Base-by-base conservation (phyloP, 1,140 invertebrate species). In the Idris sp. region DNA sequence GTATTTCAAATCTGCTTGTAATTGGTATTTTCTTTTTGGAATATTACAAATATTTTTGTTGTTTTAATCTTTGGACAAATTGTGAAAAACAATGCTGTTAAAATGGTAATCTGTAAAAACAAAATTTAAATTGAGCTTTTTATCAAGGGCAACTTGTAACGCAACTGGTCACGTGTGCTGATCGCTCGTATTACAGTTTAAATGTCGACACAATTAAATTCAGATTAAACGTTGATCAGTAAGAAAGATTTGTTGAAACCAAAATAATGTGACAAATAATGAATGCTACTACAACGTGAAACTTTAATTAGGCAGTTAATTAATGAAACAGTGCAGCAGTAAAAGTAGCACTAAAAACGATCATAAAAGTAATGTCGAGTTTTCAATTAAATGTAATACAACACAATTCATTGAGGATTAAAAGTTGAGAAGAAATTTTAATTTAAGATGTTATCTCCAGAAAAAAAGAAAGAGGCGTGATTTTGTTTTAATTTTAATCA, bases 121-220 rank as follows among this genome's bases (percentile, higher is more conserved):
- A n/a, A n/a, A n/a, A n/a, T n/a, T n/a, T n/a, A n/a, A 28, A 26
- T 31, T 15, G 40, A 53, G 40, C 62, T 49, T 68, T 51, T 68
- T 58, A 58, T 68, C 30, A 68, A 68, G 64, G 53, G 28, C 28
- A n/a, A n/a, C 28, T 30, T 30, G 28, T 30, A 30, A 30, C 28
- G 28, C 28, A 9, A 30, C 6, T 35, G 49, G 53, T 22, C 19
- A 38, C 46, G 44, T 49, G 44, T 13, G 56, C 31, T 77, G 68
- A 83, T 79, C 81, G 74, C 80, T 82, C 79, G 73, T 77, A 75
- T 75, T 65, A 30, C 75, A 54, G 74, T 79, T 81, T 69, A 78
- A 82, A 82, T 78, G 51, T 72, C 61, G 71, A 74, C 78, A 73
- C 76, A 78, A 81, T 83, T 83, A 82, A 80, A 77, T 81, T 79